A percentile compares a stretch with the other conserved stretches of the same genome.
Conservation (phyloP, 2,888 invertebrate species). For the Steinernema hermaphroditum region DNA sequence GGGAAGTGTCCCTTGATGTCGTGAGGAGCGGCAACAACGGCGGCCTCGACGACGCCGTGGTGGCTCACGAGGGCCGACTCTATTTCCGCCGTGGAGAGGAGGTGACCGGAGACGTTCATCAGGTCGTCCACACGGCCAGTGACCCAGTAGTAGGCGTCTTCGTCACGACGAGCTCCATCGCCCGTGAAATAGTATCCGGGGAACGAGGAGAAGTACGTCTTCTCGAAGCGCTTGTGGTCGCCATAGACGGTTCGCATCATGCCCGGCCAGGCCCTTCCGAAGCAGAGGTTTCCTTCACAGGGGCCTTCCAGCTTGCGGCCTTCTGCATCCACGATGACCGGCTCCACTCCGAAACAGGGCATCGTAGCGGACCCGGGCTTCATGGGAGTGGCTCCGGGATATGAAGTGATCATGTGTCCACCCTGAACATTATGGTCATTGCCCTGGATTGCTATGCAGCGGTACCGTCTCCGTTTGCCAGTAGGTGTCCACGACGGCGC, state of each 20-base stretch:
- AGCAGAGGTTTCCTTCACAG: conserved; percentile 89
- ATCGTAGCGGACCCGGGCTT: conserved; percentile 97
- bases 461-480: conserved; percentile 95
- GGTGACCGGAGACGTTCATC: conserved; percentile 97
- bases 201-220: conserved; percentile 91
- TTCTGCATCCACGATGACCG: conserved; percentile 82
- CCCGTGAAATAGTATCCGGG: conserved; percentile 96
- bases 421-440: conserved; percentile 71
- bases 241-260: conserved; percentile 92
- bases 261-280: conserved; percentile 94
- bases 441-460: neutral
- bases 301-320: conserved; percentile 83
- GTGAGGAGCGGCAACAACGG: conserved; percentile 92
- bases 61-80: conserved; percentile 71
- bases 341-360: conserved; percentile 95
- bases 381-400: conserved; percentile 93
- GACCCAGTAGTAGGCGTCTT: conserved; percentile 81
- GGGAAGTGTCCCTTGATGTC: conserved; percentile 92
- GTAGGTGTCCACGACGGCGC: conserved; percentile 93
- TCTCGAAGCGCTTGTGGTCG: conserved; percentile 82
- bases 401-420: conserved; percentile 90
- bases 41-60: conserved; percentile 82
- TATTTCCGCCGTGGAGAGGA: conserved; percentile 92
- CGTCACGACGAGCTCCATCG: conserved; percentile 77
- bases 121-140: conserved; percentile 82